Percentiles rank a stretch among this genome's conserved stretches.
phyloP scores from a whole-genome alignment of 2,888 invertebrate species.

The Patella pellucida region DNA sequence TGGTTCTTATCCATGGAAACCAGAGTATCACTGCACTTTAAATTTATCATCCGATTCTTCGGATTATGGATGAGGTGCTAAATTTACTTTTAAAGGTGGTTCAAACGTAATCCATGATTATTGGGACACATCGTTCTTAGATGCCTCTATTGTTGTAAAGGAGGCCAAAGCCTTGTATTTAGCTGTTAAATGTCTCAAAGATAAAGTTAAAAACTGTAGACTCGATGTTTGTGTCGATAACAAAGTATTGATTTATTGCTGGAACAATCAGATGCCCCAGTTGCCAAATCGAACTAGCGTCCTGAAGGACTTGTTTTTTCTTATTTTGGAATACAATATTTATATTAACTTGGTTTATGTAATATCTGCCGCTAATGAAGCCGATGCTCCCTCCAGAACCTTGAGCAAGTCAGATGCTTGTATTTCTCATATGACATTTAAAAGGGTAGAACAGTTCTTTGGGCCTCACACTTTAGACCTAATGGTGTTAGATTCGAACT shows the following conservation, averaged over 20 bases:
- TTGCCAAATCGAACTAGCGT: not conserved
- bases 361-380: not conserved
- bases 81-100: not conserved
- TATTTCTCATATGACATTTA: not conserved
- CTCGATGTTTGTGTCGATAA: not conserved
- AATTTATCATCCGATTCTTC: not conserved
- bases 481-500: not conserved
- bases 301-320: not conserved
- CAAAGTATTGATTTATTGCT: not conserved
- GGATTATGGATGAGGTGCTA: not conserved
- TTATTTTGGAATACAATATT: not conserved
- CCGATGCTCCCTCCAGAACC: not conserved
- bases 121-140: not conserved
- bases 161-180: not conserved
- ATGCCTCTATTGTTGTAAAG: not conserved
- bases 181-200: not conserved
- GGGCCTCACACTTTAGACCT: not conserved
- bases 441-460: not conserved
- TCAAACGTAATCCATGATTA: not conserved
- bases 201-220: not conserved
- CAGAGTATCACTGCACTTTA: not conserved
- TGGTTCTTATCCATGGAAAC: not conserved
- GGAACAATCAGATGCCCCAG: not conserved
- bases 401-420: not conserved
- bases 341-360: not conserved